Percentiles rank a stretch among this genome's conserved stretches.
Conservation (phyloP, 92 coral and sea anemone species). For the Parazoanthus darwini region DNA sequence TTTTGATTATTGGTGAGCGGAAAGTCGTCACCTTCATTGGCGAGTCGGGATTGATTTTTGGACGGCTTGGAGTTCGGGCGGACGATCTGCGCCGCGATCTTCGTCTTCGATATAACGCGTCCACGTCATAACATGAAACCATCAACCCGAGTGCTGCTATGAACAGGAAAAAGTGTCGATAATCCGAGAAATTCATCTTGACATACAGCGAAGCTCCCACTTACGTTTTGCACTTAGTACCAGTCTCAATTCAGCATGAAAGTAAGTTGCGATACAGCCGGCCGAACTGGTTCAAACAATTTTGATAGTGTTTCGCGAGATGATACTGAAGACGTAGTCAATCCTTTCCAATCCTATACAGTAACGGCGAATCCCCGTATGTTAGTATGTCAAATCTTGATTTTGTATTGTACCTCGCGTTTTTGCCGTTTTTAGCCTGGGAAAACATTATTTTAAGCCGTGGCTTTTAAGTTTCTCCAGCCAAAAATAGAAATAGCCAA, state of each 20-base stretch:
- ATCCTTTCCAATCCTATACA: too few relatives aligned
- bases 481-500: neutral
- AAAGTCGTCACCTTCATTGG: neutral
- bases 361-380: neutral
- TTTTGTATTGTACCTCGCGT: neutral
- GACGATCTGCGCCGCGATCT: slow-evolving; percentile 5
- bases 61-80: neutral
- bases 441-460: neutral
- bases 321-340: too few relatives aligned
- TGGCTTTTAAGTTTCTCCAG: neutral
- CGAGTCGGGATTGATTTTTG: neutral
- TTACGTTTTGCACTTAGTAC: too few relatives aligned
- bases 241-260: too few relatives aligned
- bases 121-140: neutral
- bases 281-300: too few relatives aligned
- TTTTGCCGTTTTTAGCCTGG: neutral
- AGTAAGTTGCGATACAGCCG: too few relatives aligned
- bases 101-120: neutral
- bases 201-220: neutral
- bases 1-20: neutral
- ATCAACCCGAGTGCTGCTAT: neutral
- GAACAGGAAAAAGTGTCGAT: neutral
- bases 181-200: neutral
- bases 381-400: neutral
- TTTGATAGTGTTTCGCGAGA: too few relatives aligned